Percentiles rank a stretch among this genome's conserved stretches.
phyloP scores from a whole-genome alignment of 23 tunicate species.

The Phallusia fumigata region DNA sequence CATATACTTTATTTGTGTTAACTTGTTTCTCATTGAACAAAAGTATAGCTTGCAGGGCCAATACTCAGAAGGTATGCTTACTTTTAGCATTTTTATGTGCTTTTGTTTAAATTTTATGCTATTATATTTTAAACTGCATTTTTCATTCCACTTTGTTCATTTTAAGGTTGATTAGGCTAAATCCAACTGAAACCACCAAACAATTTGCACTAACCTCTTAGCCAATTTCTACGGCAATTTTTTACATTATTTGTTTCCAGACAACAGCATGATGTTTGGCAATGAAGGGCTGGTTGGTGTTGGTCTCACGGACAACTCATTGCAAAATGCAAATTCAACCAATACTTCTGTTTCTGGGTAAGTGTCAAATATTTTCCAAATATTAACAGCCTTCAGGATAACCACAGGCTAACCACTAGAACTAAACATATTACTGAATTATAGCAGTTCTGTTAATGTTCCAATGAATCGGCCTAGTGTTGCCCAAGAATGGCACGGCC shows the following conservation, averaged over 20 bases:
- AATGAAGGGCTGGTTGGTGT: not conserved
- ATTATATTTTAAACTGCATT: too few species aligned
- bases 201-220: too few species aligned
- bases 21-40: not conserved
- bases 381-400: not conserved
- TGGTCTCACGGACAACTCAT: not conserved
- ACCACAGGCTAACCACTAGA: not conserved
- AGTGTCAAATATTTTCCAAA: not conserved
- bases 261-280: not conserved
- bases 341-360: not conserved
- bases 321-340: not conserved
- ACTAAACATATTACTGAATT: not conserved
- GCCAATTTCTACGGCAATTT: not conserved
- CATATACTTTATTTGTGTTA: not conserved
- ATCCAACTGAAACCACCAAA: too few species aligned
- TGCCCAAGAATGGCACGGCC: constrained; percentile 66
- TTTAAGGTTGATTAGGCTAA: too few species aligned
- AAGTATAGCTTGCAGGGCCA: too few species aligned
- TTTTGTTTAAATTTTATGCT: too few species aligned
- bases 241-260: not conserved
- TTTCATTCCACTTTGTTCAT: too few species aligned
- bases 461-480: constrained; percentile 48
- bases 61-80: too few species aligned
- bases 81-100: too few species aligned
- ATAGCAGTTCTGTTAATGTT: constrained; percentile 17